Evolutionary conservation across 2,113 vertebrate species (phyloP), one percentile per base, ranked within the genome.

Genomic region (Tursiops truncatus): DNA sequence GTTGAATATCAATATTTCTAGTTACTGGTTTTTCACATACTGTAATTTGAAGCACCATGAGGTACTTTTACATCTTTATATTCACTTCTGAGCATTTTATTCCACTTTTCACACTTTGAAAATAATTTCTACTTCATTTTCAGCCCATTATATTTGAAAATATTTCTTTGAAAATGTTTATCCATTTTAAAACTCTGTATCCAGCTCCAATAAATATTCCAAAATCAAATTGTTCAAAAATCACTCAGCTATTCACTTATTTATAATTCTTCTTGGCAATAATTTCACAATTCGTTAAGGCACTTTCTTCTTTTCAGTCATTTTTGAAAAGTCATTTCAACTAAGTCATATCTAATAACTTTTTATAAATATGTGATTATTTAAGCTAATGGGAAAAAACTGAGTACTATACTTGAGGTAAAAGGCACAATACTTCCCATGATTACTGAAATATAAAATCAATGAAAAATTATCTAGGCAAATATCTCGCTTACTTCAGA

Each of bases 201-300:
- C 44, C 6, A 92, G 9, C 58, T 92, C 71, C 20, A 95, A 86
- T 62, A 92, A 91, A 74, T 81, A 91, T 73, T 93, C 47, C n/a
- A 82, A 73, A 86, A 94, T 41, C 31, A 70, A 84, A 63, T 0
- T 77, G n/a, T 47, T 96, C 23, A 58, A 89, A 95, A 86, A 18
- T 5, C 23, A 58, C 53, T 62, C 38, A 82, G 38, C 47, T 44
- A 84, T 47, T 86, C n/a, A 90, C 36, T 92, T 73, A 96, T 20
- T 74, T 47, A 41, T 36, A 71, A 91, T n/a, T 83, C 89, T 84
- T 50, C 41, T 82, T 88, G 36, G 33, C 33, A 91, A 70, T 80
- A 21, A 94, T 38, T 80, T 89, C 81, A 87, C 31, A 76, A 89
- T 65, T 91, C 68, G 20, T 86, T 83, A 25, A 76, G 26, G 6